These are phyloP conservation scores for Vipera ursinii DNA, from an alignment of 2,797 vertebrate genomes.

Conservation along the genomic window DNA sequence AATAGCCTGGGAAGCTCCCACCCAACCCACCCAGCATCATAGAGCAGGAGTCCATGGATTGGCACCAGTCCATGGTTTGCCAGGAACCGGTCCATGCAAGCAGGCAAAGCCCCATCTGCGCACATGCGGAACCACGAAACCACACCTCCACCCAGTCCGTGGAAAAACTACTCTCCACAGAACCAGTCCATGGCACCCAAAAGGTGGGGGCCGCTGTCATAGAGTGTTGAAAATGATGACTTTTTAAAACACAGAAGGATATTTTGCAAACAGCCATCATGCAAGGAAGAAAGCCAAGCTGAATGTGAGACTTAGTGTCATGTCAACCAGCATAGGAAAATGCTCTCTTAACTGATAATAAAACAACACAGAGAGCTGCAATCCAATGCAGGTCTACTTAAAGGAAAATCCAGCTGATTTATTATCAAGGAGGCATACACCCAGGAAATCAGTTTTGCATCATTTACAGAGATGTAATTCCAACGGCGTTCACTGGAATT, in stretches of 20 bases:
- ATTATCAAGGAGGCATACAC: background rate
- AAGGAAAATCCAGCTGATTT: background rate
- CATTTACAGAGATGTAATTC: background rate
- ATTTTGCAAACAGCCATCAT: background rate
- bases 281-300: background rate
- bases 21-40: background rate
- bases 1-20: background rate
- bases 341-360: background rate
- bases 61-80: too few relatives aligned
- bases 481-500: background rate
- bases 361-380: background rate
- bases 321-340: too few relatives aligned
- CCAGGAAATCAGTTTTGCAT: background rate
- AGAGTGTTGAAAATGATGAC: background rate
- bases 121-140: background rate
- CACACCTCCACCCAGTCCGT: accelerated
- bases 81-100: background rate
- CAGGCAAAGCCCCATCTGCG: background rate
- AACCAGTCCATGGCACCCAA: background rate
- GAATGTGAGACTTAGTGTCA: background rate
- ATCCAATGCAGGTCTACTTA: background rate
- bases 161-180: background rate
- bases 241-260: background rate
- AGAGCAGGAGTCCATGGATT: background rate
- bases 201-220: background rate